Percentiles rank a stretch among this genome's conserved stretches.
phyloP scores from a whole-genome alignment of 2,113 vertebrate species.

The Thomomys bottae region DNA sequence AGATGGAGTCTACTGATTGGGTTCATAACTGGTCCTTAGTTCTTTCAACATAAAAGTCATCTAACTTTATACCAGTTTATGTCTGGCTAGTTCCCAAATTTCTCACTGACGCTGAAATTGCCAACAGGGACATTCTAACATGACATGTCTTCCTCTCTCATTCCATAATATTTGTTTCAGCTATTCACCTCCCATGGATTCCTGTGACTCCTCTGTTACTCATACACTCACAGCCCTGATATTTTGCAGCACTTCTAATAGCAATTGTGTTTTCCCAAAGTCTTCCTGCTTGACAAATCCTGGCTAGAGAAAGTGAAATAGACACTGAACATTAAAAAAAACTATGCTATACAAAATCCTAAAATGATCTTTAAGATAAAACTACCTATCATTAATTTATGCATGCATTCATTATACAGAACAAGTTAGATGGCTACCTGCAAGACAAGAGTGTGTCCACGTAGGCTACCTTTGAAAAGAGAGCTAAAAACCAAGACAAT shows the following conservation, averaged over 20 bases:
- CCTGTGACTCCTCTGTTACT: not conserved
- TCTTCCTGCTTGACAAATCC: not conserved
- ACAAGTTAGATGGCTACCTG: not conserved
- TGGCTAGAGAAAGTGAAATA: not conserved
- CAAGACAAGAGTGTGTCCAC: not conserved
- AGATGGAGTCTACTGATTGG: not conserved
- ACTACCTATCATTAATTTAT: not conserved
- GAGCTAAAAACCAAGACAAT: not conserved
- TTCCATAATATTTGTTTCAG: not conserved
- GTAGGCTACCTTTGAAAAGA: not conserved
- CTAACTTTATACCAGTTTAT: not conserved
- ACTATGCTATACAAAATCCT: not conserved
- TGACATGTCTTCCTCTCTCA: not conserved
- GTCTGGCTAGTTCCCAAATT: not conserved
- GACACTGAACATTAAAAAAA: conserved; percentile 3
- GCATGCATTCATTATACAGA: not conserved
- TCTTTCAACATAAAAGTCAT: not conserved
- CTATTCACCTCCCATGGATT: not conserved
- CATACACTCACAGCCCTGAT: not conserved
- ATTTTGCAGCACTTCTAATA: not conserved
- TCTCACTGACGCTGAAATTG: not conserved
- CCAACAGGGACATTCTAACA: not conserved
- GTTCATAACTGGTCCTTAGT: not conserved
- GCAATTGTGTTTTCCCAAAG: not conserved
- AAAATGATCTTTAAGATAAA: not conserved